Evolutionary conservation across 1,140 invertebrate genomes (phyloP), one percentile per base, ranked within the genome.

Genomic region (Scaptomyza pallida): DNA sequence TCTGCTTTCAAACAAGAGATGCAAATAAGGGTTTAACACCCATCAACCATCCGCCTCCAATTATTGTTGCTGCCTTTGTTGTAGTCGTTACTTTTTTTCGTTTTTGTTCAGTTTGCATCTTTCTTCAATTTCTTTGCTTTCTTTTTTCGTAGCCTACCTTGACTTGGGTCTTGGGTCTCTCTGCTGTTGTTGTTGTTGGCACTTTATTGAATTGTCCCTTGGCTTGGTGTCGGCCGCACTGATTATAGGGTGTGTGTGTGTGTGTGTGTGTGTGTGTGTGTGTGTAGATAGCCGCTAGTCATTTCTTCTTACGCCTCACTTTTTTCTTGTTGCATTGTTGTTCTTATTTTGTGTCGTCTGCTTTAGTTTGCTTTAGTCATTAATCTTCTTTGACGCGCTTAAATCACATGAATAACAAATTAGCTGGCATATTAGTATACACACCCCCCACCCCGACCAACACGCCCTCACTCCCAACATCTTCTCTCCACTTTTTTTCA

Each of bases 371-470:
- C 71, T 65, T 72, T 59, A 67, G 74, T 81, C 85, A 89, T 89
- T 89, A 89, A 89, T 89, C 85, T 89, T 89, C 85, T 89, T 89
- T 89, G 85, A 89, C 79, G 74, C 85, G 85, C 74, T 85, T 89
- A 89, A 89, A 89, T 89, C 81, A 86, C 86, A 89, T 89, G 85
- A 89, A 89, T 89, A 89, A 85, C 85, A 89, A 89, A 89, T 89
- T 89, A 86, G 82, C 72, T 86, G 82, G 78, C 83, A 88, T 86
- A 88, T 86, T 86, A 86, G 78, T 88, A 65, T 37, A 52, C 33
- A 12, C 33, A 4, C 9, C 33, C 61, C 33, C 33, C 33, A 4
- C 9, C 33, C n/a, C n/a, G n/a, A n/a, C n/a, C n/a, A n/a, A 37
- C 33, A 37, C 33, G n/a, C n/a, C n/a, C n/a, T n/a, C n/a, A n/a